Evolutionary conservation across 2,888 invertebrate species (phyloP), one percentile per base, ranked within the genome.

Genomic region (Colletes collaris): DNA sequence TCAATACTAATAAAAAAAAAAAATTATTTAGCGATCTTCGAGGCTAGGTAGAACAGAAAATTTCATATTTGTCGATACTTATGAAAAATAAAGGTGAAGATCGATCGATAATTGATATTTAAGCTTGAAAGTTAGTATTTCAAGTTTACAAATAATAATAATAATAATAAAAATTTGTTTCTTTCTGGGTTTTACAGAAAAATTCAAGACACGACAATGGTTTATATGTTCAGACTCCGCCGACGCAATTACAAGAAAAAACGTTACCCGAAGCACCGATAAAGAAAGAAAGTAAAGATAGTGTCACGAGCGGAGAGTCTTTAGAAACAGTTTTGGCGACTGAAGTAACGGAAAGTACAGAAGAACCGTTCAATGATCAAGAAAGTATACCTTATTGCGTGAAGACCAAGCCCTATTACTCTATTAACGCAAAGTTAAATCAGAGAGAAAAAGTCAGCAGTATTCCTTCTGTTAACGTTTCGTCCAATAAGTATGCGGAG

Each of bases 321-420:
- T 55, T 85, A 50, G 88, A 89, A 64, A 75, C 84, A 5, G 70
- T 81, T 65, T 37, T 88, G 4, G 58, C 78, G 8, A 65, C 84
- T 0, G 82, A 87, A 40, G 40, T 78, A n/a, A 65, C 70, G 6
- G 86, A 89, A 16, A 87, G 86, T 52, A 67, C 85, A 11, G 92
- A 92, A 66, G 91, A 92, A 66, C 87, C 90, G 8, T 90, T 88
- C 10, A 89, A 89, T 44, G 92, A 91, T 59, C 89, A 89, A 58
- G 87, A 88, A 52, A 90, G 87, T 70, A 90, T 90, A 68, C 86
- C 92, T 2, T 92, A 91, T 76, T 92, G 92, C 64, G 92, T 93
- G n/a, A 92, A 93, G 77, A 93, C 92, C 7, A 93, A 92, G 52
- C 92, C 93, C 2, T 93, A 93, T 72, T 93, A 93, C 74, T 92